A percentile compares a stretch with the other conserved stretches of the same genome.
These are phyloP conservation scores for Ispidina lecontei DNA, from an alignment of 2,797 vertebrate species.

Conservation along the genomic window DNA sequence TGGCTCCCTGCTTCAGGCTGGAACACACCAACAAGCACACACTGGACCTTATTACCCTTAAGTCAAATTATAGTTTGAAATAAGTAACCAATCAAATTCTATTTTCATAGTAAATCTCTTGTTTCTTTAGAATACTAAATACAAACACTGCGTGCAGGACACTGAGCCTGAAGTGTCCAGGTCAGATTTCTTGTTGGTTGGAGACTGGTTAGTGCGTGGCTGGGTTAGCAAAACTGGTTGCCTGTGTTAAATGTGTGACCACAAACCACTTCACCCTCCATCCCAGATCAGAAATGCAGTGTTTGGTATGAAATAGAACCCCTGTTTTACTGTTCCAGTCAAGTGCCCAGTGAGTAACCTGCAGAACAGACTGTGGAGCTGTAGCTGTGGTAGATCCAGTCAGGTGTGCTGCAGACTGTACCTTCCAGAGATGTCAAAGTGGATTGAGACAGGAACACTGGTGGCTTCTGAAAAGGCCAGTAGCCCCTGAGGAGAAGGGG, in stretches of 20 bases:
- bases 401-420: constrained; percentile 65
- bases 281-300: background rate
- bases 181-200: background rate
- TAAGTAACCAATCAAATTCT: background rate
- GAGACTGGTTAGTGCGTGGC: too few relatives aligned
- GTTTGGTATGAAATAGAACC: background rate
- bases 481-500: constrained; percentile 82
- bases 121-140: background rate
- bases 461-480: constrained; percentile 88
- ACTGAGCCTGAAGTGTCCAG: background rate
- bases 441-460: constrained; percentile 80
- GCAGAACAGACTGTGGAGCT: background rate
- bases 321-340: background rate
- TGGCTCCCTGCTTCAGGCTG: background rate
- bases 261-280: background rate
- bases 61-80: background rate
- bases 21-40: background rate
- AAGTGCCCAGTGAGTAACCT: background rate
- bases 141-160: background rate
- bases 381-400: background rate
- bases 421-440: constrained; percentile 87
- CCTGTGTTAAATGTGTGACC: background rate
- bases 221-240: too few relatives aligned
- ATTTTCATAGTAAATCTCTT: background rate
- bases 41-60: background rate